Percentiles rank a stretch among this genome's conserved stretches.
phyloP scores from a whole-genome alignment of 2,888 invertebrate genomes.

The Rhaphigaster nebulosa region DNA sequence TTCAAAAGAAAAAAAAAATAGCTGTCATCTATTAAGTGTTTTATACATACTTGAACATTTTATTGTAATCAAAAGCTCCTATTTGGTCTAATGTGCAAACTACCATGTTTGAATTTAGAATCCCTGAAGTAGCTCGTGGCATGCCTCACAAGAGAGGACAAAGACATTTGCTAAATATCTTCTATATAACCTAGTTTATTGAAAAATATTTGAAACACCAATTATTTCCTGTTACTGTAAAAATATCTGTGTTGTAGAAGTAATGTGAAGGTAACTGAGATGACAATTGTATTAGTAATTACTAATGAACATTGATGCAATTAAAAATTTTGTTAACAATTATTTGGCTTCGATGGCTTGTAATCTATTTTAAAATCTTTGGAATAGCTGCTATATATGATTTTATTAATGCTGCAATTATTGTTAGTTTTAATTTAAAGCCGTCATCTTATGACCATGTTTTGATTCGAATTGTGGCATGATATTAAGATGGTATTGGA shows the following conservation, averaged over 20 bases:
- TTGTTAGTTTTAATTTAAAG: slow-evolving; percentile 56
- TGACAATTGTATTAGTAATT: neutral
- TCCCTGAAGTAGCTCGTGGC: slow-evolving; percentile 33
- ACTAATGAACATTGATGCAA: neutral
- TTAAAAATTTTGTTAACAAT: neutral
- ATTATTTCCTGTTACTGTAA: slow-evolving; percentile 44
- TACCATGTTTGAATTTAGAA: slow-evolving; percentile 33
- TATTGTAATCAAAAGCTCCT: slow-evolving; percentile 32
- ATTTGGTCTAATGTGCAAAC: slow-evolving; percentile 24
- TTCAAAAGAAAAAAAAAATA: neutral
- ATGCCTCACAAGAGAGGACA: slow-evolving; percentile 28
- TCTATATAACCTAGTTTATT: slow-evolving; percentile 33
- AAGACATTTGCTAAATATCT: slow-evolving; percentile 15
- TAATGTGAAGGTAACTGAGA: slow-evolving; percentile 19
- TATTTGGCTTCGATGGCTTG: slow-evolving; percentile 6
- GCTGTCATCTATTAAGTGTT: neutral
- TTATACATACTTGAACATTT: slow-evolving; percentile 18
- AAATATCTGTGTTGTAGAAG: slow-evolving; percentile 46
- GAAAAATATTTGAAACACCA: slow-evolving; percentile 40
- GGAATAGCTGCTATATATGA: neutral
- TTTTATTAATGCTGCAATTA: slow-evolving; percentile 42
- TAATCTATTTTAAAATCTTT: neutral
- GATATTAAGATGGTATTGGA: slow-evolving; percentile 8
- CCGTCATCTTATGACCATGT: slow-evolving; percentile 50
- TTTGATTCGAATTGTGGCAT: slow-evolving; percentile 35